Base-by-base conservation (phyloP, 1,140 invertebrate genomes). In the Sinonovacula constricta region DNA sequence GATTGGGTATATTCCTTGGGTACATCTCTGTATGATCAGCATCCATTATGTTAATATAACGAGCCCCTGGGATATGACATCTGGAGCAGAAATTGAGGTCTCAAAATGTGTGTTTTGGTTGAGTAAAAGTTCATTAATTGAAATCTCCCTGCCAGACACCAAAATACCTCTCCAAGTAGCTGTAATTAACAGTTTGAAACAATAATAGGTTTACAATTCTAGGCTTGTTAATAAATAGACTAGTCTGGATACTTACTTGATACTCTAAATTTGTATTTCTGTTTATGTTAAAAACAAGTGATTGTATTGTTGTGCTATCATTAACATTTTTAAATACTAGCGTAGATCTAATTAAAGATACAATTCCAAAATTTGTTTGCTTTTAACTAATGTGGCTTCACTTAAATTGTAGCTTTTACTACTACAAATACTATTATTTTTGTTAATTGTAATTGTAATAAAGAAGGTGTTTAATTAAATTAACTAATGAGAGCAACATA, bases 21-120 rank as follows among this genome's bases (percentile, higher is more conserved):
- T 56, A 66, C 15, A 84, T 22, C 22, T 83, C 60, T 26, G 59
- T 79, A 22, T 77, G 62, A 26, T 81, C 68, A 10, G 51, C 79
- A 34, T 79, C 59, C 49, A 85, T 31, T n/a, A 80, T 62, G 65
- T 85, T 71, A 3, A 85, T 56, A 60, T 76, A 84, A 26, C 60
- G 24, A 18, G 84, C 84, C n/a, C 79, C 78, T 22, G 80, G 77
- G 39, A 85, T 83, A 34, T 83, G 84, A 36, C 36, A 34, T 31
- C 83, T 84, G 51, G n/a, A 74, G 60, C 14, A 33, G 2, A 60
- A 60, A 60, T 18, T 2, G 15, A 22, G 3, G 30, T 18, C 18
- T 3, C 22, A 22, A 12, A n/a, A n/a, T 24, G 22, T 4, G 15
- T 18, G 18, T 24, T 24, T 28, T 26, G 15, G 57, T 4, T 22